Base-by-base conservation (phyloP, 2,888 invertebrate genomes). In the Acronicta aceris region DNA sequence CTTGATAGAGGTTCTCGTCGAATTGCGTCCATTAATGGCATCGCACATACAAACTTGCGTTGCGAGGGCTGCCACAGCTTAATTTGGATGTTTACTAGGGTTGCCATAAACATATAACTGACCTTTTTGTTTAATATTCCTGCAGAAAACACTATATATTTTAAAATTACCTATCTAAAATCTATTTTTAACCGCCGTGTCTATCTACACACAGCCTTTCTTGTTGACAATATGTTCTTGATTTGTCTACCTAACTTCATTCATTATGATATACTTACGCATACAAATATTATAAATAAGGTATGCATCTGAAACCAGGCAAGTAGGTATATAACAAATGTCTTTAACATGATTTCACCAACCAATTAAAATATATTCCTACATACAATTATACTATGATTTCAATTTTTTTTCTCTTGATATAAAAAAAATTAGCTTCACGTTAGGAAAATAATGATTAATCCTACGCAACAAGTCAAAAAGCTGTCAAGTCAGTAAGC, bases 151-250 rank as follows among this genome's bases (percentile, higher is more conserved):
- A 62, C 36, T 50, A 58, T 67, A 58, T 64, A 56, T 53, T 69
- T 70, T 59, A 59, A 59, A 69, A 71, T 76, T 66, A 50, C 69
- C 78, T 78, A 78, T 76, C 78, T 78, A 78, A 61, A 38, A 55
- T 50, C 46, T 77, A 74, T 50, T n/a, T 10, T 43, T 49, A 62
- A 66, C 33, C 51, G 51, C 71, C 47, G 68, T 69, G 62, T 62
- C 51, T 52, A 59, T 49, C 48, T 38, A 40, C 43, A 65, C 41
- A 64, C 65, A 74, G 72, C 72, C 60, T 60, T 69, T 48, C 46
- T 68, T 61, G n/a, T n/a, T n/a, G 57, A 45, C 36, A 50, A 41
- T 41, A 65, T 43, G 61, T 54, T 60, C 21, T 55, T 61, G 50
- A 66, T 71, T 65, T 65, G 42, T 52, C 65, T 74, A 71, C 55